A percentile compares a stretch with the other conserved stretches of the same genome.
phyloP scores from a whole-genome alignment of 2,797 vertebrate genomes.

The Psittacula derbiana region DNA sequence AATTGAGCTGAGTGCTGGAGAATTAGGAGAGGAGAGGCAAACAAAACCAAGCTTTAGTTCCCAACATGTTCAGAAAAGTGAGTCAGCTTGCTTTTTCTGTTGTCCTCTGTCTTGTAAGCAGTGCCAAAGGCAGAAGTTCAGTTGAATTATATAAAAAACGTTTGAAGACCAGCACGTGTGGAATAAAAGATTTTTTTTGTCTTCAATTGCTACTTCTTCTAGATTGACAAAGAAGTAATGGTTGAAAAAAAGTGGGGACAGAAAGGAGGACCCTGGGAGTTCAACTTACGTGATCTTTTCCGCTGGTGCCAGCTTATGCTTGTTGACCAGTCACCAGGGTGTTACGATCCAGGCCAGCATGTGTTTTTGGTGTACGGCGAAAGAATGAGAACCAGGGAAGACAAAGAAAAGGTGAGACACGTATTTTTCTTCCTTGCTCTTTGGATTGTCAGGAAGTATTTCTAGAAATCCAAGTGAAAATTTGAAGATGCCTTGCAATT shows the following conservation, averaged over 20 bases:
- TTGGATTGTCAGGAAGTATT: neutral
- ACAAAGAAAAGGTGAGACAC: slow-evolving; percentile 85
- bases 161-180: neutral
- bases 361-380: slow-evolving; percentile 91
- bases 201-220: neutral
- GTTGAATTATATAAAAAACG: neutral
- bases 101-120: neutral
- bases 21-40: neutral
- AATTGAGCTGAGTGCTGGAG: neutral
- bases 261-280: slow-evolving; percentile 96
- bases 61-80: neutral
- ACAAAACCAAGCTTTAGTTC: neutral
- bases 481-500: neutral
- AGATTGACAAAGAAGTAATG: slow-evolving; percentile 90
- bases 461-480: neutral
- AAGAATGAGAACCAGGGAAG: slow-evolving; percentile 89
- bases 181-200: neutral
- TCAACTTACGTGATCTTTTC: slow-evolving; percentile 95
- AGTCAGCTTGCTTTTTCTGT: neutral
- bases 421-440: neutral
- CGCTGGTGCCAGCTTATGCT: slow-evolving; percentile 98
- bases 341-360: slow-evolving; percentile 92
- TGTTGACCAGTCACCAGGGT: slow-evolving; percentile 89
- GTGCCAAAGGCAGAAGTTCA: neutral
- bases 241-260: slow-evolving; percentile 92